Conservation (phyloP, 2,113 vertebrate genomes). For the Eclectus roratus region DNA sequence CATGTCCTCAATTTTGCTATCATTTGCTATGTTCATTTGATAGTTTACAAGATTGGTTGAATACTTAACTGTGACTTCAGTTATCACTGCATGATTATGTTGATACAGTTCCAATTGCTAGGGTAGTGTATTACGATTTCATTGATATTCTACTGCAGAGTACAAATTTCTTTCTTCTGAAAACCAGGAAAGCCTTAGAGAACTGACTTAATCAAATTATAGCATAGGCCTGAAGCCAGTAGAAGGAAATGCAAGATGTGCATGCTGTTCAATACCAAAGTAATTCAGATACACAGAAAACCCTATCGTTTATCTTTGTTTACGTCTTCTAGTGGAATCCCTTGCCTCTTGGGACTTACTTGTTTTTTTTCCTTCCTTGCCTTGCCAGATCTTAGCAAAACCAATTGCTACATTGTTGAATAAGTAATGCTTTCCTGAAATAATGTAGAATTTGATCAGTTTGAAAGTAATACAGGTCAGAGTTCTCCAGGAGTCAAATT, state of each 20-base stretch:
- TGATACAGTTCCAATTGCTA: background rate
- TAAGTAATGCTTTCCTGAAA: background rate
- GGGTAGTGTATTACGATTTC: background rate
- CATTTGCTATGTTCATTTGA: background rate
- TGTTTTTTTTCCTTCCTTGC: background rate
- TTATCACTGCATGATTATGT: background rate
- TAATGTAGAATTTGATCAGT: background rate
- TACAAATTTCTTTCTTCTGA: background rate
- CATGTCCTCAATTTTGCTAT: background rate
- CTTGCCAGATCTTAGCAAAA: background rate
- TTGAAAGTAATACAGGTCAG: background rate
- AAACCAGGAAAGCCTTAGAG: background rate
- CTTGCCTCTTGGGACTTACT: background rate
- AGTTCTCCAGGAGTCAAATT: background rate
- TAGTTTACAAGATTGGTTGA: background rate
- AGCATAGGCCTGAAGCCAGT: background rate
- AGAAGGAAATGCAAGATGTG: background rate
- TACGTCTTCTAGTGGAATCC: background rate
- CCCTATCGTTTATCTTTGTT: background rate
- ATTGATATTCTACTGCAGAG: background rate
- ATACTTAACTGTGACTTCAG: background rate
- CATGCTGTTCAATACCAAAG: background rate
- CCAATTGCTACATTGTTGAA: background rate
- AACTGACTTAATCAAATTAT: background rate
- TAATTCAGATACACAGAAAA: background rate